A percentile compares a stretch with the other conserved stretches of the same genome.
These are phyloP conservation scores for Lycocorax pyrrhopterus DNA, from an alignment of 2,113 vertebrate genomes.

Conservation along the genomic window DNA sequence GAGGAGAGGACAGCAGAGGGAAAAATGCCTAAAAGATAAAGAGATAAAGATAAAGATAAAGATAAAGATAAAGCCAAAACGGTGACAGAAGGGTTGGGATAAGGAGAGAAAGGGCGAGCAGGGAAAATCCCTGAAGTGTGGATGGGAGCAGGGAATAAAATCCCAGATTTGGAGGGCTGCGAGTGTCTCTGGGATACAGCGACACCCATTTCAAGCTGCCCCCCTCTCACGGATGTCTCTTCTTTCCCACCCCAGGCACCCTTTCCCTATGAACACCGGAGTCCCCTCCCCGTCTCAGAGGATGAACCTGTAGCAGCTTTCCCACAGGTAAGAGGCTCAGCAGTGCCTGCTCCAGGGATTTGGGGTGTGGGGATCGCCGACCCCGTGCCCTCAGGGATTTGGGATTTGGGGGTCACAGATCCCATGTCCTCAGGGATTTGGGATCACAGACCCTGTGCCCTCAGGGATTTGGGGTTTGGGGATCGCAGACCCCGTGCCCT, in stretches of 20 bases:
- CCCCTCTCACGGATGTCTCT: not conserved
- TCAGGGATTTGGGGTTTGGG: not conserved
- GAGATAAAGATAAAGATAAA: not conserved
- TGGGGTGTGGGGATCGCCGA: fast-evolving
- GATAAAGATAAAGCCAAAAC: not conserved
- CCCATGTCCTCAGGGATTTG: not conserved
- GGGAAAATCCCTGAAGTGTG: not conserved
- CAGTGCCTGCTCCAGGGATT: fast-evolving
- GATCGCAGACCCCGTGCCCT: not conserved
- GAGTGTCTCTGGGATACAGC: not conserved
- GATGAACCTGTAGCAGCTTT: not conserved
- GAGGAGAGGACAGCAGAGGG: not conserved
- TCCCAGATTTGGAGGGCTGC: not conserved
- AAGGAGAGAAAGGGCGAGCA: not conserved
- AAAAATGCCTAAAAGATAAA: not conserved
- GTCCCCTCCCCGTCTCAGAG: not conserved
- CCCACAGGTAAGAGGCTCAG: conserved; percentile 32
- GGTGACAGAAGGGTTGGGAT: not conserved
- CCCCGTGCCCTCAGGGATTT: not conserved
- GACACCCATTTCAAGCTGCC: not conserved
- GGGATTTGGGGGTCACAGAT: not conserved
- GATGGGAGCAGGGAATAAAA: not conserved
- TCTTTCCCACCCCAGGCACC: not conserved
- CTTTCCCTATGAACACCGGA: not conserved
- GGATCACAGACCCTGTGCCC: not conserved